Percentiles rank a stretch among this genome's conserved stretches.
Evolutionary conservation across 2,888 invertebrate genomes (phyloP).

Genomic region (Nowickia ferox): DNA sequence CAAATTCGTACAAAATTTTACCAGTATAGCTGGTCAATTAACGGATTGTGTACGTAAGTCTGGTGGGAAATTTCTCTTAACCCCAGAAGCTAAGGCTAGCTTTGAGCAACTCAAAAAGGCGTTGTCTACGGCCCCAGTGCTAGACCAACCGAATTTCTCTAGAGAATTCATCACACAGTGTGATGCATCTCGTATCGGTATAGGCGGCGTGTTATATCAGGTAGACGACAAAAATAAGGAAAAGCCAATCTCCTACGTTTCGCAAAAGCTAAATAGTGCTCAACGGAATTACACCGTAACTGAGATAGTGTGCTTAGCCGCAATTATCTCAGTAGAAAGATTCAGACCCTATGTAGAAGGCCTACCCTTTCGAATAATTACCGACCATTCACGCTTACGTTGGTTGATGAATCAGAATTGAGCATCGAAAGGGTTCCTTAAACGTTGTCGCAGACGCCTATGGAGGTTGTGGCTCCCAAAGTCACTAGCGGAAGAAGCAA

Average conservation of each 20-base stretch:
- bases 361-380: not conserved
- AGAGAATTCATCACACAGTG: not conserved
- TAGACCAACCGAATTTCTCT: not conserved
- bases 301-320: not conserved
- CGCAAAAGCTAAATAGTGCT: not conserved
- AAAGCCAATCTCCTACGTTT: not conserved
- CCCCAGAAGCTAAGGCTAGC: no score
- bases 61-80: not conserved
- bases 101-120: no score
- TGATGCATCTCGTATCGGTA: not conserved
- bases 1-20: not conserved
- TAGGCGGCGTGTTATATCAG: not conserved
- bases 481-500: not conserved
- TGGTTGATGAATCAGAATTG: not conserved
- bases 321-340: not conserved
- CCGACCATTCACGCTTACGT: not conserved
- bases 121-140: not conserved
- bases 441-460: not conserved
- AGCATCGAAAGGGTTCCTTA: slow-evolving; percentile 4
- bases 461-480: slow-evolving; percentile 7
- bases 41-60: no score
- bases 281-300: not conserved
- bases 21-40: no score
- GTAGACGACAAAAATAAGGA: not conserved
- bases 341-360: not conserved